These are phyloP conservation scores for Strigamia transsilvanica DNA, from an alignment of 2,888 invertebrate species.

Conservation along the genomic window DNA sequence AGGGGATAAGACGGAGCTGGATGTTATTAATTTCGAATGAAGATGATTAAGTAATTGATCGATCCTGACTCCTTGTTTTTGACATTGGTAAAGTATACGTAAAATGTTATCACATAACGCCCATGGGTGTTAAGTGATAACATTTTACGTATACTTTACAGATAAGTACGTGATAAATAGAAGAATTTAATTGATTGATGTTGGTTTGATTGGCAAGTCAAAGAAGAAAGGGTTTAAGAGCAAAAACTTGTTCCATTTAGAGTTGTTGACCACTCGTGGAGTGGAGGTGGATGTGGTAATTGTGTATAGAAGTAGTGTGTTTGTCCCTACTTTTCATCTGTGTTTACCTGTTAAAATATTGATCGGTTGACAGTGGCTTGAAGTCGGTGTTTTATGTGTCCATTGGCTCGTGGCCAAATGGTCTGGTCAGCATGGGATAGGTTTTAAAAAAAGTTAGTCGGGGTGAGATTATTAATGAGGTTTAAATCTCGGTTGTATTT, in stretches of 20 bases:
- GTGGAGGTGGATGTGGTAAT: not conserved
- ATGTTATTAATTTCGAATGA: slow-evolving; percentile 2
- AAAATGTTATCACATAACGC: too few relatives aligned
- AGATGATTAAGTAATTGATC: slow-evolving; percentile 19
- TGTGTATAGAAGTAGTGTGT: not conserved
- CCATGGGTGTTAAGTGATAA: too few relatives aligned
- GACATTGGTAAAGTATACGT: too few relatives aligned
- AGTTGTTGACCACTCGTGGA: not conserved
- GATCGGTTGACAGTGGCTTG: slow-evolving; percentile 25
- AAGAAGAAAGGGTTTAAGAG: not conserved
- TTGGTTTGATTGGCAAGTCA: not conserved
- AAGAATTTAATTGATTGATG: slow-evolving; percentile 19
- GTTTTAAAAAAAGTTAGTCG: not conserved
- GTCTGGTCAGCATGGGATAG: slow-evolving; percentile 4
- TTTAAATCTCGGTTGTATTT: not conserved
- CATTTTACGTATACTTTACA: too few relatives aligned
- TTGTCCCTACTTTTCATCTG: slow-evolving; percentile 35
- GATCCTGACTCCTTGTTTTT: too few relatives aligned
- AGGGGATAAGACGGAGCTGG: not conserved
- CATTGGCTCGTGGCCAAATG: slow-evolving; percentile 38
- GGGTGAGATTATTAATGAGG: not conserved
- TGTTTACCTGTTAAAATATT: slow-evolving; percentile 46
- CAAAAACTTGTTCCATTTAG: slow-evolving; percentile 4
- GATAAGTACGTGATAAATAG: too few relatives aligned
- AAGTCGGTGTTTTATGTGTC: slow-evolving; percentile 28